These are phyloP conservation scores for Phortica okadai DNA, from an alignment of 2,888 invertebrate species.

Conservation along the genomic window DNA sequence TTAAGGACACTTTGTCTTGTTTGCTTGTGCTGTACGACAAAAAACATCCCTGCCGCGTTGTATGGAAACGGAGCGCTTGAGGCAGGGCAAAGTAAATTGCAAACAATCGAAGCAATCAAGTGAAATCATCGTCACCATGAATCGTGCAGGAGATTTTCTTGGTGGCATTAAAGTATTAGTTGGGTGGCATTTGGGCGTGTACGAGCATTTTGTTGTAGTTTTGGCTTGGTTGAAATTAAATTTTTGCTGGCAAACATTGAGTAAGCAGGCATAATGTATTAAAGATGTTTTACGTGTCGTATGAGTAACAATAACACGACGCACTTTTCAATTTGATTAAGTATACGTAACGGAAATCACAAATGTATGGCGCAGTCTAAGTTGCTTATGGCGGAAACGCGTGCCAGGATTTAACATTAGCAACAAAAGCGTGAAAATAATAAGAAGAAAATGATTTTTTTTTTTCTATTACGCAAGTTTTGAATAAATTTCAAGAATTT, in stretches of 20 bases:
- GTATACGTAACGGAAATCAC: constrained; percentile 38
- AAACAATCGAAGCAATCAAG: constrained; percentile 67
- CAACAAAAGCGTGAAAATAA: too few species aligned
- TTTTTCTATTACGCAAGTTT: too few species aligned
- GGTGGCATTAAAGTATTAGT: constrained; percentile 57
- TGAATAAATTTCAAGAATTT: too few species aligned
- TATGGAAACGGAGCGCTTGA: background rate
- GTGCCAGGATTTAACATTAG: background rate
- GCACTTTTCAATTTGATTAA: constrained; percentile 59
- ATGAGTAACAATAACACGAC: constrained; percentile 34
- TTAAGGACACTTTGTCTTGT: constrained; percentile 56
- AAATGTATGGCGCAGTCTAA: background rate
- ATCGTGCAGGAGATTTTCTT: constrained; percentile 58
- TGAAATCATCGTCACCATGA: constrained; percentile 58
- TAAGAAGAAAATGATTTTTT: too few species aligned
- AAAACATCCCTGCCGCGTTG: background rate
- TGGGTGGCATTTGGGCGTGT: constrained; percentile 11
- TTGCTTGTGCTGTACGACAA: background rate
- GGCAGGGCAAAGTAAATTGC: constrained; percentile 48
- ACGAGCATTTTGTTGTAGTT: background rate
- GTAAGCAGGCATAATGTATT: background rate
- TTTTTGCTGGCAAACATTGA: constrained; percentile 9
- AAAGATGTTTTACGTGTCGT: constrained; percentile 37
- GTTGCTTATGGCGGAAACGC: too few species aligned
- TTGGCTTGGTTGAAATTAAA: constrained; percentile 14